A percentile compares a stretch with the other conserved stretches of the same genome.
Conservation (phyloP, 1,140 invertebrate genomes). For the Tetraneura akinire region DNA sequence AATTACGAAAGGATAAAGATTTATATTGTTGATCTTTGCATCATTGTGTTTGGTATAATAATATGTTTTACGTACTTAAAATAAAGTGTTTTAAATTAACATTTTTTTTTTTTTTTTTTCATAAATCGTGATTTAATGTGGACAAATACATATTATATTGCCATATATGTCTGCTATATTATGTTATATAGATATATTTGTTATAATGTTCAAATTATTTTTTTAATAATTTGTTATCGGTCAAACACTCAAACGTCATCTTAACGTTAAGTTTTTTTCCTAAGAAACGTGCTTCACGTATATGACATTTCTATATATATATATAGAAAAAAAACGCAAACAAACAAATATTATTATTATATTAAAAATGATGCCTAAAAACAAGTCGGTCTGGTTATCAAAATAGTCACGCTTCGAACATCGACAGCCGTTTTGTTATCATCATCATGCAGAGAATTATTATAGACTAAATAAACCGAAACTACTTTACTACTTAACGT, state of each 20-base stretch:
- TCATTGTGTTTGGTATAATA: too few relatives aligned
- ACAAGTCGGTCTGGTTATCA: slow-evolving; percentile 39
- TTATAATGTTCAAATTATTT: neutral
- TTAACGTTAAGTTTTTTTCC: neutral
- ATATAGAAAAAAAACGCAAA: slow-evolving; percentile 11
- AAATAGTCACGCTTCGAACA: neutral
- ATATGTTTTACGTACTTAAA: too few relatives aligned
- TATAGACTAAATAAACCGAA: slow-evolving; percentile 30
- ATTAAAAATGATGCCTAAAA: neutral
- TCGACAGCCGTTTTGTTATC: slow-evolving; percentile 27
- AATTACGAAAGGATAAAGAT: too few relatives aligned
- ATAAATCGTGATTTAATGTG: too few relatives aligned
- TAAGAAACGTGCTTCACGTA: slow-evolving; percentile 31
- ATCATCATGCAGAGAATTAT: slow-evolving; percentile 27
- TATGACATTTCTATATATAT: slow-evolving; percentile 4
- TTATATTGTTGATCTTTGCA: too few relatives aligned
- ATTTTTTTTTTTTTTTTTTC: too few relatives aligned
- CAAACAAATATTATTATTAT: neutral
- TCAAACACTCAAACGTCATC: slow-evolving; percentile 28
- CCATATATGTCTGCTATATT: neutral
- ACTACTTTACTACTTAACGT: slow-evolving; percentile 48
- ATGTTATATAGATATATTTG: neutral
- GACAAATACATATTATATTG: too few relatives aligned
- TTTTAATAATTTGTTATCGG: slow-evolving; percentile 24
- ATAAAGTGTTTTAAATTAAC: too few relatives aligned